Base-by-base conservation (phyloP, 2,888 invertebrate genomes). In the Troglohyphantes excavatus region DNA sequence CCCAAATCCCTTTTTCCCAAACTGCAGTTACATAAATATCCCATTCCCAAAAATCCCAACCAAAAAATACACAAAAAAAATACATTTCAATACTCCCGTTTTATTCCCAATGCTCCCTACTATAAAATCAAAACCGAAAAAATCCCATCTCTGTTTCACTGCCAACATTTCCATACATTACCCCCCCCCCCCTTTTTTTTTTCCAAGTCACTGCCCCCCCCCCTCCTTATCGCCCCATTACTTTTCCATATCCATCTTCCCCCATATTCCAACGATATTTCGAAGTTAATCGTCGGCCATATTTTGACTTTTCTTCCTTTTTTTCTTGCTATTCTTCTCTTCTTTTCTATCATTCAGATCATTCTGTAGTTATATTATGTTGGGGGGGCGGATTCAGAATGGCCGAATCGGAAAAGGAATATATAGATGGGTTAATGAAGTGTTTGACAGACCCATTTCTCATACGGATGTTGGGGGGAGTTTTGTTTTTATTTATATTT, bases 251-350 rank as follows among this genome's bases (percentile, higher is more conserved):
- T 53, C 53, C n/a, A 53, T 53, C 2, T 53, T n/a, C n/a, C 53
- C 53, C 53, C 53, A 53, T 27, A 67, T 19, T 65, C 63, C 17
- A 21, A 78, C 67, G 68, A 81, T 81, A 81, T 68, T 78, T 78
- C 39, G 78, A 83, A 83, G 73, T 83, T 83, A 83, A 83, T 83
- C 73, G 83, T 43, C n/a, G n/a, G 63, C 67, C 84, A 67, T 85
- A 75, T 85, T 76, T 85, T 65, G 21, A 53, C 78, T 63, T 27
- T 59, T 23, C 59, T n/a, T n/a, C 17, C n/a, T 29, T 33, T 67
- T 67, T 46, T 19, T 67, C 9, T 23, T n/a, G 3, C 72, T 43
- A 11, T 26, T 33, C 33, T 33, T 70, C 33, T 43, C 65, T 29
- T 43, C 19, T 33, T 61, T 75, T 59, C 59, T 27, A 73, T 75